Evolutionary conservation across 2,113 vertebrate species (phyloP), one percentile per base, ranked within the genome.

Genomic region (Chlorodrepanis virens): DNA sequence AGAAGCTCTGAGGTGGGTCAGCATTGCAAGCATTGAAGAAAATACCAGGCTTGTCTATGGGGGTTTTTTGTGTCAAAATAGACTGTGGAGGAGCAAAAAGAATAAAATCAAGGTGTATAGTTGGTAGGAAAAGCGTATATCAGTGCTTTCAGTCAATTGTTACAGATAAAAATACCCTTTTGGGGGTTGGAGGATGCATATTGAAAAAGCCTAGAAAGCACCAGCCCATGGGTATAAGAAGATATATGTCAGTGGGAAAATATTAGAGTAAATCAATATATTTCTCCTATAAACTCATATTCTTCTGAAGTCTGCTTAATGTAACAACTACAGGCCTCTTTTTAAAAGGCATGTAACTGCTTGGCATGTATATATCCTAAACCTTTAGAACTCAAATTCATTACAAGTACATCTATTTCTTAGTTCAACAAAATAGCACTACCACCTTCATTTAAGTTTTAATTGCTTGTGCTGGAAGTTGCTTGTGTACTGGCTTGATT

Each of bases 341-440:
- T 94, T 89, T 31, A 89, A 94, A 97, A 91, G 54, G n/a, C 50
- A 70, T 8, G 2, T 63, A 54, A 52, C 49, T 76, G 75, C 81
- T 87, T 85, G 82, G 60, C 63, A 14, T 83, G 69, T 90, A 10
- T 94, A 31, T 44, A 9, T 77, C 79, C 89, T 59, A 75, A 56
- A 25, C 53, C 82, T 89, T 81, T 70, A 68, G 69, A 88, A 67
- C 80, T 95, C 40, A 54, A 59, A 64, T 83, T 85, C 69, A 27
- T 50, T 81, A 40, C 54, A 54, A 11, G 14, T 69, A 6, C 14
- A 12, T n/a, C 8, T 86, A 78, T 96, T 96, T 96, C 91, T 96
- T 92, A 87, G 76, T 95, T 97, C 74, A 95, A 68, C 83, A 91
- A 93, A 92, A 83, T 78, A 92, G 90, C 80, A 76, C 83, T 87